Evolutionary conservation across 2,888 invertebrate genomes (phyloP).

Genomic region (Bombylius discolor): DNA sequence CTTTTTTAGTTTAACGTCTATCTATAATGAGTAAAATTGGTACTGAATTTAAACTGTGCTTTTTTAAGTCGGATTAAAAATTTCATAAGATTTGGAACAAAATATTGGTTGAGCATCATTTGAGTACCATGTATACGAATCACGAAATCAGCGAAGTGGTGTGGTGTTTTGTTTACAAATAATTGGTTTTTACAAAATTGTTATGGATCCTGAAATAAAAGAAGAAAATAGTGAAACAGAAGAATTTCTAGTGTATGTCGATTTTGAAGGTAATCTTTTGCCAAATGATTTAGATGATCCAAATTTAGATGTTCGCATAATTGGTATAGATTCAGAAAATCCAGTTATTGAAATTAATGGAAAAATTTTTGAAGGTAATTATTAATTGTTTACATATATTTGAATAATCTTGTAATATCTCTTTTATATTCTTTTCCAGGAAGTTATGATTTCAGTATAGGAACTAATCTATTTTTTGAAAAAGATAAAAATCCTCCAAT

Average conservation of each 20-base stretch:
- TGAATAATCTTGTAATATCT: neutral
- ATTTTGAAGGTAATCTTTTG: constrained; percentile 29
- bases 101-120: too few relatives aligned
- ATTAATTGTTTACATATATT: neutral
- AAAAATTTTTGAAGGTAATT: constrained; percentile 45
- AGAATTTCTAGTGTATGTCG: constrained; percentile 30
- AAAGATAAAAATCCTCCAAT: constrained; percentile 40
- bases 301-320: constrained; percentile 34
- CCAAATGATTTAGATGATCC: constrained; percentile 24
- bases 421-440: constrained; percentile 37
- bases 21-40: too few relatives aligned
- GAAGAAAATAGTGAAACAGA: constrained; percentile 28
- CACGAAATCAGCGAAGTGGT: too few relatives aligned
- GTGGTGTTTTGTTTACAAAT: too few relatives aligned
- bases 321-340: constrained; percentile 47
- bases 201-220: neutral
- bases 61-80: too few relatives aligned
- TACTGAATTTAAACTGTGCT: too few relatives aligned
- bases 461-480: constrained; percentile 63
- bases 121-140: too few relatives aligned
- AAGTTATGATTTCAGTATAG: constrained; percentile 51
- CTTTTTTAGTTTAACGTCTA: too few relatives aligned
- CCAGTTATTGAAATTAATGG: constrained; percentile 57
- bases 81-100: too few relatives aligned
- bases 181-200: too few relatives aligned